These are phyloP conservation scores for Gymnopithys bicolor DNA, from an alignment of 2,797 vertebrate species.

Conservation along the genomic window DNA sequence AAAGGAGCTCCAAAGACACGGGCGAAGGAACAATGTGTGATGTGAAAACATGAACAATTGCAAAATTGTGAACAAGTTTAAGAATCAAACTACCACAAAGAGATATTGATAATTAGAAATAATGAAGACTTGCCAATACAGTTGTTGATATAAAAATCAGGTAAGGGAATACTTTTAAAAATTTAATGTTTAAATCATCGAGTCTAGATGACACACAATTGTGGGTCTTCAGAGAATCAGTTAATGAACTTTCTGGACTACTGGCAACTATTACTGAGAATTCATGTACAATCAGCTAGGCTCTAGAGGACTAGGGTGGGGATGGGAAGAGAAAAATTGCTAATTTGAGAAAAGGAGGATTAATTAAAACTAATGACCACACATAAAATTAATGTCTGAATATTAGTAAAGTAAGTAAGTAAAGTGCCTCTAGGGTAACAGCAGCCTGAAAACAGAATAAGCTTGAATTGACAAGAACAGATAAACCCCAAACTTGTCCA, in stretches of 20 bases:
- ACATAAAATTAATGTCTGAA: not conserved
- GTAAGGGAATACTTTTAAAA: constrained; percentile 67
- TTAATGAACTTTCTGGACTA: constrained; percentile 74
- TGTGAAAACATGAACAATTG: not conserved
- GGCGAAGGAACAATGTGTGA: not conserved
- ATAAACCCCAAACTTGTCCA: not conserved
- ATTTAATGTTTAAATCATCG: constrained; percentile 69
- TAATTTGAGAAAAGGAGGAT: not conserved
- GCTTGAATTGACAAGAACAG: not conserved
- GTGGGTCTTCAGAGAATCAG: constrained; percentile 56
- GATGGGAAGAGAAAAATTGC: not conserved
- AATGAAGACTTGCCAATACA: constrained; percentile 50
- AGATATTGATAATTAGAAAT: not conserved
- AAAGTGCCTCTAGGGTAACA: not conserved
- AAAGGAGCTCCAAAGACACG: not conserved
- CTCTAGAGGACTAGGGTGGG: not conserved
- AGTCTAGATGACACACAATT: constrained; percentile 63
- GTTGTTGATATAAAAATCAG: constrained; percentile 61
- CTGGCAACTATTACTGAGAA: constrained; percentile 75
- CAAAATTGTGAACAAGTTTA: not conserved
- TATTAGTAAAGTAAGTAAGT: not conserved
- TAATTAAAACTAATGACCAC: not conserved
- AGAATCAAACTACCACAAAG: not conserved
- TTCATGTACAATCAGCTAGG: constrained; percentile 55
- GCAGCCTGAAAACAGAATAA: not conserved